Evolutionary conservation across 2,888 invertebrate genomes (phyloP), one percentile per base, ranked within the genome.

Genomic region (Thyatira batis): DNA sequence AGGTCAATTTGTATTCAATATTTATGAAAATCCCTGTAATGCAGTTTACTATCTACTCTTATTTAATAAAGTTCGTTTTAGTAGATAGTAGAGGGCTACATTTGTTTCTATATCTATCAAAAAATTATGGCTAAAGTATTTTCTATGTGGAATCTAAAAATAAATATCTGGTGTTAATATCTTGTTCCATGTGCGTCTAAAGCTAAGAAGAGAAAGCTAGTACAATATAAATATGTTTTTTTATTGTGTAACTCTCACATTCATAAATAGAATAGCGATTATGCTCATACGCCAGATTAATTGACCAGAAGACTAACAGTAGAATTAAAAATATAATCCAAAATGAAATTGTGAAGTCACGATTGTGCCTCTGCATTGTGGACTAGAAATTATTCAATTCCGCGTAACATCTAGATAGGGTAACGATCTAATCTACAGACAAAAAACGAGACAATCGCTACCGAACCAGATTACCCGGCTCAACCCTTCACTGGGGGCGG

Each of bases 381-480:
- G 74, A 68, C 28, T 55, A 66, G 69, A 80, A 85, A 86, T 85
- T 87, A 87, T 87, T 87, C 71, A 90, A 91, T 90, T 89, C 87
- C 67, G 85, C 90, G 80, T 88, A 80, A 81, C 85, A 90, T 91
- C 90, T 71, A 87, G 91, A 92, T 92, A 88, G 62, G 54, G 64
- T 55, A 65, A 59, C 67, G 68, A 75, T 78, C 77, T 85, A 86
- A 89, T 89, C 88, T 84, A 69, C 57, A 67, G 76, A 84, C 78
- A 87, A 87, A 82, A 74, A 84, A 63, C 72, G 65, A 69, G 70
- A 73, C 78, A 75, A 80, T 74, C 69, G 68, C 65, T 64, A 70
- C 69, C 70, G 76, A 62, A 76, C 75, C 80, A 82, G 78, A 83
- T 76, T 83, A 76, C 75, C 80, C 81, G 78, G 82, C 76, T 83